Conservation (phyloP, 2,113 vertebrate species). For the Limnothrissa miodon region DNA sequence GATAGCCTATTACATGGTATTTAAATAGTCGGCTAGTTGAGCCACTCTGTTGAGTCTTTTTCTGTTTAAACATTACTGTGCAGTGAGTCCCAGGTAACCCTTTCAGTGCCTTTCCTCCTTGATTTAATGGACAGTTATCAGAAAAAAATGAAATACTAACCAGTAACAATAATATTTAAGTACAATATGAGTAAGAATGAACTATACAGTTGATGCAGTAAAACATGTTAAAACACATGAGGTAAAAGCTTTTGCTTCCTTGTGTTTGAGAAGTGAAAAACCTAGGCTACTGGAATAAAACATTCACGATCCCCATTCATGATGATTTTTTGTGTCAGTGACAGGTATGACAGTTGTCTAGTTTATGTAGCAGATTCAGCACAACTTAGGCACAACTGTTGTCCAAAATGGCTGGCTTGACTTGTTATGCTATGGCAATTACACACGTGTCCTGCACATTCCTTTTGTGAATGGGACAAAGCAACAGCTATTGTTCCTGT, state of each 20-base stretch:
- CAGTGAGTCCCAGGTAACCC: background rate
- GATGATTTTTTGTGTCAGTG: background rate
- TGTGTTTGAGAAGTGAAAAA: background rate
- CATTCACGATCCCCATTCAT: background rate
- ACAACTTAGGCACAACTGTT: background rate
- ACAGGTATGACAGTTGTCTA: background rate
- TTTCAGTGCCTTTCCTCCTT: background rate
- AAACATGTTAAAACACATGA: too few species aligned
- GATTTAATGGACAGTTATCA: background rate
- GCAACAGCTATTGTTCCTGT: background rate
- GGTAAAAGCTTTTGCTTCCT: background rate
- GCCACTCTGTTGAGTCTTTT: background rate
- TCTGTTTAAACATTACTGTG: background rate
- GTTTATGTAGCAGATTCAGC: background rate
- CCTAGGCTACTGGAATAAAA: background rate
- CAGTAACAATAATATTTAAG: too few species aligned
- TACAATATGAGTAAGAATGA: too few species aligned
- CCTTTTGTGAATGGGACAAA: background rate
- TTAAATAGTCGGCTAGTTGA: background rate
- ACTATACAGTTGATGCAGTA: too few species aligned
- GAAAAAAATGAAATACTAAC: background rate
- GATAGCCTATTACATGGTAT: background rate
- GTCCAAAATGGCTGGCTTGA: background rate
- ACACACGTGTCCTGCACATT: constrained; percentile 6
- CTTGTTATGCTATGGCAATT: background rate